These are phyloP conservation scores for Anniella stebbinsi DNA, from an alignment of 2,797 vertebrate genomes.

Conservation along the genomic window DNA sequence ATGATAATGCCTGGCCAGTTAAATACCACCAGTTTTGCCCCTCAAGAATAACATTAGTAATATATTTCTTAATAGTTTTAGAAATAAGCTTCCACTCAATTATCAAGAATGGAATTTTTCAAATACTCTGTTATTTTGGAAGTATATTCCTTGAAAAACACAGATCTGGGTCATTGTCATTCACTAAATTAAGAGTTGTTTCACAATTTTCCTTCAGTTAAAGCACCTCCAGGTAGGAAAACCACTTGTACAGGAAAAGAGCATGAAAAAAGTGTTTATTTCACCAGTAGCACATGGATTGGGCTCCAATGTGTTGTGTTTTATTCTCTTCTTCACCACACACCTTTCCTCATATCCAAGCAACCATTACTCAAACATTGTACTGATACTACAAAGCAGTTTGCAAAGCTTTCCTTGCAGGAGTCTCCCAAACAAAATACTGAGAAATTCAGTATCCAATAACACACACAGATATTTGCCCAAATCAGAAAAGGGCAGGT, in stretches of 20 bases:
- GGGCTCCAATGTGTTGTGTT: neutral
- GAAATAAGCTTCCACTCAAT: neutral
- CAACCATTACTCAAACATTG: neutral
- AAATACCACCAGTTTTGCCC: accelerated
- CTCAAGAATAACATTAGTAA: slow-evolving; percentile 1
- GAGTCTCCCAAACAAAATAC: neutral
- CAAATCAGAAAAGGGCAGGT: neutral
- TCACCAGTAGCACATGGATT: neutral
- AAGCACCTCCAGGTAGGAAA: neutral
- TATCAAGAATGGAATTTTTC: neutral
- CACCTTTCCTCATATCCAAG: neutral
- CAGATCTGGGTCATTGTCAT: neutral
- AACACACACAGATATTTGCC: slow-evolving; percentile 13
- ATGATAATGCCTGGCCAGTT: neutral
- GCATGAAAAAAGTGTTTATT: neutral
- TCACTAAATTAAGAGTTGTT: neutral
- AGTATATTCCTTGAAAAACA: neutral
- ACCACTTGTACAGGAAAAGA: no score
- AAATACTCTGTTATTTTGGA: neutral
- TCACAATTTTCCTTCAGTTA: neutral
- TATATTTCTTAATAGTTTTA: neutral
- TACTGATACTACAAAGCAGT: neutral
- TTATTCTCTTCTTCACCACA: neutral
- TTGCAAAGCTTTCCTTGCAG: slow-evolving; percentile 9
- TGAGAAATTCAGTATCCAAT: neutral